phyloP scores from a whole-genome alignment of 1,140 invertebrate species.

The Schlechtendalia chinensis region DNA sequence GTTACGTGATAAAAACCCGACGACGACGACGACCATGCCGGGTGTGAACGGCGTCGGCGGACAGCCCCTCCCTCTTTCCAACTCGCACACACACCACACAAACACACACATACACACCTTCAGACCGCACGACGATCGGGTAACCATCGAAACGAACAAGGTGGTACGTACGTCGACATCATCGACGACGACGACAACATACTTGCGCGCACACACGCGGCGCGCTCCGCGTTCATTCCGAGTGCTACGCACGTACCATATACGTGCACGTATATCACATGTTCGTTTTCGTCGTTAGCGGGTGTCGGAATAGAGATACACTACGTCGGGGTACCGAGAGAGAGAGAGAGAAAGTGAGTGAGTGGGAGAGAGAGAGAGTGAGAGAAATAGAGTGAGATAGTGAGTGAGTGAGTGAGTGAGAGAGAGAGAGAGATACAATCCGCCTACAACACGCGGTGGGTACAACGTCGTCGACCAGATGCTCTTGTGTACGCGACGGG shows the following conservation, averaged over 20 bases:
- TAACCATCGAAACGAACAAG: constrained; percentile 33
- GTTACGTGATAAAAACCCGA: neutral
- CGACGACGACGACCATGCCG: neutral
- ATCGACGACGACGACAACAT: neutral
- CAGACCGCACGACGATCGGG: neutral
- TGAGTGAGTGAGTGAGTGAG: no score
- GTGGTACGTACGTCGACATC: neutral
- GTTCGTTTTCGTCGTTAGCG: neutral
- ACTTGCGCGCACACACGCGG: no score
- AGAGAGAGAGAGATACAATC: neutral
- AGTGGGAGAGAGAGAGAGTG: no score
- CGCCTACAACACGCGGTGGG: no score
- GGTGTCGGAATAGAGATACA: neutral
- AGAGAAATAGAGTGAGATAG: no score
- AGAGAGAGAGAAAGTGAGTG: no score
- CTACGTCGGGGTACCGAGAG: neutral
- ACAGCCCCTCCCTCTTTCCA: neutral
- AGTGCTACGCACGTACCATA: neutral
- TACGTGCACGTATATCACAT: neutral
- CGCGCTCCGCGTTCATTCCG: neutral
- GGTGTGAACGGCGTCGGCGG: constrained; percentile 28
- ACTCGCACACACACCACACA: no score
- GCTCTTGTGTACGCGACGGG: neutral
- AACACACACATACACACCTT: no score
- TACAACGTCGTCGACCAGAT: constrained; percentile 8